phyloP scores from a whole-genome alignment of 1,140 invertebrate species.

The Thaumatotibia leucotreta region DNA sequence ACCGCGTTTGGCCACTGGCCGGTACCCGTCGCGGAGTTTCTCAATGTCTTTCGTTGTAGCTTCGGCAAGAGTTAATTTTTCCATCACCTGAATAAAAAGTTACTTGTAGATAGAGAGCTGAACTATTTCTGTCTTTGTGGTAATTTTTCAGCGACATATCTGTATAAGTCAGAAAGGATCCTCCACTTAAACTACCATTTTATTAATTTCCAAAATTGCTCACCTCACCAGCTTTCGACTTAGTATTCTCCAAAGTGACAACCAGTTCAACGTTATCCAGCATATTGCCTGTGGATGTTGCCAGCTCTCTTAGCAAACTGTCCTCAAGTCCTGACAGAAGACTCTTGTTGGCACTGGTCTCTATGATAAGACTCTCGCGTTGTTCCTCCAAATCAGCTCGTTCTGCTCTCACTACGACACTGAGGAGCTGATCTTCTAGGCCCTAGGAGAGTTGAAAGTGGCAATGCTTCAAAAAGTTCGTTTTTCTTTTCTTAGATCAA shows the following conservation, averaged over 20 bases:
- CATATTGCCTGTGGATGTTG: slow-evolving; percentile 92
- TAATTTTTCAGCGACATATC: too few relatives aligned
- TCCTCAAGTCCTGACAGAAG: slow-evolving; percentile 89
- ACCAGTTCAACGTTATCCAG: slow-evolving; percentile 92
- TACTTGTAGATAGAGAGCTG: too few relatives aligned
- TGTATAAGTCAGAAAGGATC: too few relatives aligned
- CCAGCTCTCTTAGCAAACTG: slow-evolving; percentile 87
- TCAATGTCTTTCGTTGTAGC: slow-evolving; percentile 88
- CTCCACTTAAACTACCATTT: too few relatives aligned
- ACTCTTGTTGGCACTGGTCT: slow-evolving; percentile 91
- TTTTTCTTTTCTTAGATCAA: too few relatives aligned
- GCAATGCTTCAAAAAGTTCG: too few relatives aligned
- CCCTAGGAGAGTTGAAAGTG: too few relatives aligned
- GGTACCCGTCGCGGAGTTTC: slow-evolving; percentile 87
- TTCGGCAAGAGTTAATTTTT: slow-evolving; percentile 84
- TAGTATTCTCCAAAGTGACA: slow-evolving; percentile 91
- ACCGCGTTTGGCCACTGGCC: slow-evolving; percentile 87
- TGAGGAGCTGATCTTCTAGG: slow-evolving; percentile 91
- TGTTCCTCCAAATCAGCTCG: slow-evolving; percentile 91
- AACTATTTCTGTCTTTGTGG: too few relatives aligned
- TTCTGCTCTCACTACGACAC: slow-evolving; percentile 90
- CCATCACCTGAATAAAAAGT: slow-evolving; percentile 77
- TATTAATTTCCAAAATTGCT: slow-evolving; percentile 23
- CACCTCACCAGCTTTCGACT: slow-evolving; percentile 88
- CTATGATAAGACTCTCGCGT: slow-evolving; percentile 87